Base-by-base conservation (phyloP, 2,888 invertebrate species). In the Mythimna albipuncta region DNA sequence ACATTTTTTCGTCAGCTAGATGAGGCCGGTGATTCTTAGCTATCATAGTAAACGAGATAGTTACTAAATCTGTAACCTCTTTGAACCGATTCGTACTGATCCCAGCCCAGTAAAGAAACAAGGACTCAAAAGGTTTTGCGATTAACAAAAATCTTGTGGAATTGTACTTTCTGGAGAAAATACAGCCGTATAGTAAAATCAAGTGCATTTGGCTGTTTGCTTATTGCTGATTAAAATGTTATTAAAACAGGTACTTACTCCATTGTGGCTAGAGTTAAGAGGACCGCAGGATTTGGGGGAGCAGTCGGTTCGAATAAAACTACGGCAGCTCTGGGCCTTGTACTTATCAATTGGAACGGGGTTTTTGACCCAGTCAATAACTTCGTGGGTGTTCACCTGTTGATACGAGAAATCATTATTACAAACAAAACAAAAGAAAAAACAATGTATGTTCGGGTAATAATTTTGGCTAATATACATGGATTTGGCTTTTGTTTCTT, bases 311-410 rank as follows among this genome's bases (percentile, higher is more conserved):
- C 68, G 72, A 0, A 52, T 41, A 47, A 75, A 41, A 0, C 63
- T 38, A 26, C 69, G 88, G 82, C 93, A 93, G 3, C 78, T 55
- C 63, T 83, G 67, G 13, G 75, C 16, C 6, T 57, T 75, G 78
- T 93, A 96, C 64, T 93, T 88, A 2, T 90, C 84, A 1, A 96
- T 32, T 2, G 95, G 90, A 0, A 93, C 89, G 1, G 97, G 97
- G 70, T 96, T 92, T 85, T 93, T 93, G 0, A 97, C 90, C 97
- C 97, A 97, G 41, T 97, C 94, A 13, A 97, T 88, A 2, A 96
- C 96, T 76, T 95, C 93, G 11, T 88, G 85, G 0, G 94, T 86
- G 64, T 93, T 93, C 0, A 95, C 95, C 96, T 96, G 81, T 52
- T 83, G 79, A 10, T 21, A 59, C 2, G 41, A 3, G 4, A 41